Evolutionary conservation across 2,113 vertebrate genomes (phyloP).

Genomic region (Crypturellus undulatus): DNA sequence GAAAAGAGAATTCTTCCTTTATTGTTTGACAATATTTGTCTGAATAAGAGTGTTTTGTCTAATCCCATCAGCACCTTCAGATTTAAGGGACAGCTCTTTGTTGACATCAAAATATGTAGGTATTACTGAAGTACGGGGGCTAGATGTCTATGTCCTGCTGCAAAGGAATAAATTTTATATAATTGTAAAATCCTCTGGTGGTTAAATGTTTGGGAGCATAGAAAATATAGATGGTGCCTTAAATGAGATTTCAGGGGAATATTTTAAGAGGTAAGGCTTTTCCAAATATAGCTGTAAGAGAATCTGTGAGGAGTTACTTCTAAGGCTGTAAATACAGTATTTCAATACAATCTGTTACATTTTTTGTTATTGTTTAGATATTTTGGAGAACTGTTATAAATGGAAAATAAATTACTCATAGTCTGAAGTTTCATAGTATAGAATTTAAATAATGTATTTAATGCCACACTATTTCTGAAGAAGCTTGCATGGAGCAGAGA

Average conservation of each 20-base stretch:
- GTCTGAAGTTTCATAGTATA: background rate
- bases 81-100: background rate
- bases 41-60: constrained; percentile 21
- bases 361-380: background rate
- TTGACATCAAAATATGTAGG: background rate
- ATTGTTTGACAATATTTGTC: background rate
- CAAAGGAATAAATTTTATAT: background rate
- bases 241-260: background rate
- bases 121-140: background rate
- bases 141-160: background rate
- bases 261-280: background rate
- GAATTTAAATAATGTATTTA: background rate
- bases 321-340: background rate
- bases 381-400: background rate
- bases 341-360: background rate
- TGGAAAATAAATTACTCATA: background rate
- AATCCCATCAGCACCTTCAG: background rate
- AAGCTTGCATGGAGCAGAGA: background rate
- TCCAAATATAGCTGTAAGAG: background rate
- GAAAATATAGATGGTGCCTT: background rate
- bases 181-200: background rate
- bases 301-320: background rate
- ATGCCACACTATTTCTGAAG: background rate
- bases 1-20: constrained; percentile 3
- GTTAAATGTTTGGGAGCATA: background rate